phyloP scores from a whole-genome alignment of 1,140 invertebrate genomes.

The Goniozus legneri region DNA sequence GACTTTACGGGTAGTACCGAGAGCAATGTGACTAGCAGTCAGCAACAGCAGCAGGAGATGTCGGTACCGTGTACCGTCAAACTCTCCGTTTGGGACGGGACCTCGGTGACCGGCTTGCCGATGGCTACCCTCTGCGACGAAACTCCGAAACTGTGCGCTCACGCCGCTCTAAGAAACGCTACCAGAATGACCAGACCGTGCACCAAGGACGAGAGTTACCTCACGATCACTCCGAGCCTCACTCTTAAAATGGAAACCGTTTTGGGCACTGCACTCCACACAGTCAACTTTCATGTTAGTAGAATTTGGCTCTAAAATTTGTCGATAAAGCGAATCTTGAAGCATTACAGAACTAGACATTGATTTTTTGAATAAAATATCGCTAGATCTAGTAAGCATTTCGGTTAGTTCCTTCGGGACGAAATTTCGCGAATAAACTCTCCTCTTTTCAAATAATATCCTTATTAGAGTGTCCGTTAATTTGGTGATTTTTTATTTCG shows the following conservation, averaged over 20 bases:
- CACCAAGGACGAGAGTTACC: slow-evolving; percentile 71
- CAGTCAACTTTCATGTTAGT: slow-evolving; percentile 50
- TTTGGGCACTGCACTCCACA: slow-evolving; percentile 56
- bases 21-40: slow-evolving; percentile 18
- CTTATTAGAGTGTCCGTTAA: too few species aligned
- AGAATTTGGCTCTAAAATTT: too few species aligned
- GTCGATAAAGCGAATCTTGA: too few species aligned
- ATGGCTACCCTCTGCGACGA: slow-evolving; percentile 72
- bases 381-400: too few species aligned
- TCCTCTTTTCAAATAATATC: too few species aligned
- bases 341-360: too few species aligned
- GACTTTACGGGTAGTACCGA: slow-evolving; percentile 56
- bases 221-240: slow-evolving; percentile 63
- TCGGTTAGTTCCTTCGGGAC: too few species aligned
- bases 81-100: slow-evolving; percentile 46
- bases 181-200: slow-evolving; percentile 74
- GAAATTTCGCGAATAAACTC: too few species aligned
- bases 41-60: slow-evolving; percentile 9
- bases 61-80: slow-evolving; percentile 44
- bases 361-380: too few species aligned
- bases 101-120: slow-evolving; percentile 39
- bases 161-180: slow-evolving; percentile 71
- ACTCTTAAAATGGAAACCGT: slow-evolving; percentile 45
- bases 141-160: slow-evolving; percentile 75
- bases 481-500: too few species aligned